Percentiles rank a stretch among this genome's conserved stretches.
Evolutionary conservation across 2,113 vertebrate species (phyloP).

Genomic region (Anthoscopus minutus): DNA sequence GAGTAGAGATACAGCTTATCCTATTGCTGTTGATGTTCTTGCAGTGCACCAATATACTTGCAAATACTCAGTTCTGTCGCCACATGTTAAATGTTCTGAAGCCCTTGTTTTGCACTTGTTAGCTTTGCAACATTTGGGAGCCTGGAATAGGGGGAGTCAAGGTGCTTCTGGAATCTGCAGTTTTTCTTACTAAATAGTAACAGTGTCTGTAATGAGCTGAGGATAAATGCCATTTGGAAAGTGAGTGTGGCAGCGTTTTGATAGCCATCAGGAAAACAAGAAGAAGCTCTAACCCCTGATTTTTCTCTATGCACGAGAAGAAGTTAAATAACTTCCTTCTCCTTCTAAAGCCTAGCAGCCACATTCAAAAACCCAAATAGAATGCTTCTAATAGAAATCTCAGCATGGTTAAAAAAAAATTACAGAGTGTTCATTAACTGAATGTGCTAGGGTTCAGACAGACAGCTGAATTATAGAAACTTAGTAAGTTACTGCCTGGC

Average conservation of each 20-base stretch:
- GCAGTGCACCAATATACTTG: neutral
- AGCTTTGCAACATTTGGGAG: neutral
- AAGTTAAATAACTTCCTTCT: neutral
- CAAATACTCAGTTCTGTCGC: neutral
- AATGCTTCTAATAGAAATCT: conserved; percentile 41
- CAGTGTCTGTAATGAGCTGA: neutral
- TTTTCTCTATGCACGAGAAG: neutral
- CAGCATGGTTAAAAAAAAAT: conserved; percentile 30
- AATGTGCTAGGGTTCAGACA: conserved; percentile 6
- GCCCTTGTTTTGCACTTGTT: neutral
- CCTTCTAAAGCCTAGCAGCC: conserved; percentile 22
- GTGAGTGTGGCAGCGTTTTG: neutral
- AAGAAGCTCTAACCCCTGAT: neutral
- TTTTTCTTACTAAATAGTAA: neutral
- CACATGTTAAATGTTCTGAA: conserved; percentile 16
- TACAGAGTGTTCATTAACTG: neutral
- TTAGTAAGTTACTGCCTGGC: neutral
- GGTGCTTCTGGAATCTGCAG: neutral
- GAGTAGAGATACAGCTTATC: conserved; percentile 34
- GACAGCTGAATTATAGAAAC: conserved; percentile 12
- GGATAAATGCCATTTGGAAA: neutral
- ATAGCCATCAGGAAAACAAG: neutral
- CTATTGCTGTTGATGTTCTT: conserved; percentile 48
- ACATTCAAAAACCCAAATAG: neutral
- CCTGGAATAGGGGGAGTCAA: neutral